Conservation (phyloP, 2,797 vertebrate genomes). For the Tenualosa ilisha region DNA sequence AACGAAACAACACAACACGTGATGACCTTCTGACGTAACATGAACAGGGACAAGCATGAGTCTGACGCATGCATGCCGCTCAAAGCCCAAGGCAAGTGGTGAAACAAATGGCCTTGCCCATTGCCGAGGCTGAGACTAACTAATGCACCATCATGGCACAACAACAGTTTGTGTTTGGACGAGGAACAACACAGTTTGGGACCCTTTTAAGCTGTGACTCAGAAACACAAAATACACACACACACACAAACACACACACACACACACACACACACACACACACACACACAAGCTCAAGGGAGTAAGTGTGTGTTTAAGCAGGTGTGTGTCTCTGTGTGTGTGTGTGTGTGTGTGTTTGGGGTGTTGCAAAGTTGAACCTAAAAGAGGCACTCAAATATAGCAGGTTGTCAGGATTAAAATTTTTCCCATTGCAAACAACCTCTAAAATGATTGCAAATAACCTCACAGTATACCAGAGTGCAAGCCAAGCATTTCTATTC, state of each 20-base stretch:
- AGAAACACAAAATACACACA: not conserved
- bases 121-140: not conserved
- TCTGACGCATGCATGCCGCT: slow-evolving; percentile 36
- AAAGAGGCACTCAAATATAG: not conserved
- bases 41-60: slow-evolving; percentile 27
- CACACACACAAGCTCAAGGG: too few species aligned
- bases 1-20: slow-evolving; percentile 1
- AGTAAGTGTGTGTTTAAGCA: not conserved
- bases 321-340: slow-evolving; percentile 21
- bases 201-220: not conserved
- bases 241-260: too few species aligned
- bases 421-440: not conserved
- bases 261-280: not conserved
- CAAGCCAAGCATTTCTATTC: not conserved
- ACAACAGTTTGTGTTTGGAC: not conserved
- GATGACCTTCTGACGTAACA: slow-evolving; percentile 16
- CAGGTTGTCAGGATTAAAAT: not conserved
- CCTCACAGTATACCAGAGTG: not conserved
- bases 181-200: not conserved
- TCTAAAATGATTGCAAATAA: not conserved
- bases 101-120: not conserved
- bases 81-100: slow-evolving; percentile 25
- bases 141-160: not conserved
- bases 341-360: slow-evolving; percentile 28
- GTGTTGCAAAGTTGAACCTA: not conserved